phyloP scores from a whole-genome alignment of 2,797 vertebrate genomes.

The Pempheris klunzingeri region DNA sequence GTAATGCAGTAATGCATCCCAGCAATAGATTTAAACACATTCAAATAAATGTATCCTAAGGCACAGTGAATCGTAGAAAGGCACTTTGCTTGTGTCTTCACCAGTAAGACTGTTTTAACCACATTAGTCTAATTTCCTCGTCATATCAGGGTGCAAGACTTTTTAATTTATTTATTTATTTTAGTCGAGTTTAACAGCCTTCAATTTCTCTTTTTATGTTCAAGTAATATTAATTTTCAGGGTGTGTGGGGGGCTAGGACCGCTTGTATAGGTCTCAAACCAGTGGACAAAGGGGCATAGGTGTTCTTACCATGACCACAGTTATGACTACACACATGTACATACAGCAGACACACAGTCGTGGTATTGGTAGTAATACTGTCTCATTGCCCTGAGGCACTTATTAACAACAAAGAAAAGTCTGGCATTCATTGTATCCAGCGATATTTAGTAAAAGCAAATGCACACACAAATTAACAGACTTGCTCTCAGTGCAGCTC shows the following conservation, averaged over 20 bases:
- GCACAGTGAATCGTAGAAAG: neutral
- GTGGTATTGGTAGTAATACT: neutral
- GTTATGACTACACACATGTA: conserved; percentile 6
- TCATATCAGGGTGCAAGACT: too few relatives aligned
- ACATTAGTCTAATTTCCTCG: neutral
- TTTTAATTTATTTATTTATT: too few relatives aligned
- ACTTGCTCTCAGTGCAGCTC: conserved; percentile 25
- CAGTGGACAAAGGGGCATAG: neutral
- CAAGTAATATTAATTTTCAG: neutral
- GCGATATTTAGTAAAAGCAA: conserved; percentile 35
- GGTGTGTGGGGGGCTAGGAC: neutral
- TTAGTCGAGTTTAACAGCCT: too few relatives aligned
- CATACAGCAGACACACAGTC: neutral
- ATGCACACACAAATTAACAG: conserved; percentile 21
- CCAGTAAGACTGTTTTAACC: neutral
- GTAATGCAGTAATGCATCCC: neutral
- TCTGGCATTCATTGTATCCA: conserved; percentile 25
- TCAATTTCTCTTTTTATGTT: too few relatives aligned
- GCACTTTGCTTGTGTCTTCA: neutral
- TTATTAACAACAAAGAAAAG: conserved; percentile 39
- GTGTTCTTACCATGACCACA: neutral
- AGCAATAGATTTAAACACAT: neutral
- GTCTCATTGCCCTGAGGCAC: conserved; percentile 1
- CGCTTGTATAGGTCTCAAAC: neutral
- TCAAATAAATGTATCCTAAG: neutral